phyloP scores from a whole-genome alignment of 2,113 vertebrate species.

The Ceuthmochares aereus region DNA sequence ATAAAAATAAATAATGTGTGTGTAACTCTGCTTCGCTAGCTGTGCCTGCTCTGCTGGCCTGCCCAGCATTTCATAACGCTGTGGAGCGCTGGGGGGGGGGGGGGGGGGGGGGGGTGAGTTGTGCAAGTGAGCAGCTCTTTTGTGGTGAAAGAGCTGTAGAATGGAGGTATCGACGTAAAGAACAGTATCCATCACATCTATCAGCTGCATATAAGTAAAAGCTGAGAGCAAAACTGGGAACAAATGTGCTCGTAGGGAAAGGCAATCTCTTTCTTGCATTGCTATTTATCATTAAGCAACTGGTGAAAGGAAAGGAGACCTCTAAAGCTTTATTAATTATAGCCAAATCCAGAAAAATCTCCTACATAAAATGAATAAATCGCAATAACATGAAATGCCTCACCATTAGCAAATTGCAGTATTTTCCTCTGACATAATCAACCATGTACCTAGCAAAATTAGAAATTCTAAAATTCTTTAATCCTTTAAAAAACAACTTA shows the following conservation, averaged over 20 bases:
- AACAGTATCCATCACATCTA: not conserved
- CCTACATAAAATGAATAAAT: constrained; percentile 2
- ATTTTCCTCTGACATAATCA: not conserved
- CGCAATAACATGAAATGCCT: not conserved
- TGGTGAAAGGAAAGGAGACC: not conserved
- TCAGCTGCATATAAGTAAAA: not conserved
- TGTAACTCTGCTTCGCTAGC: not conserved
- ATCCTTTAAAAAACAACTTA: not conserved
- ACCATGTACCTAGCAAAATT: not conserved
- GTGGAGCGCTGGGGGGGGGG: accelerated
- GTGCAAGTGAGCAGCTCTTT: not conserved
- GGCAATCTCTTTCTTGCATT: not conserved
- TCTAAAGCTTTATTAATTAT: constrained; percentile 48
- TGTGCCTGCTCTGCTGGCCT: not conserved
- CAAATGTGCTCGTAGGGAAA: not conserved
- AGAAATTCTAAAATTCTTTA: not conserved
- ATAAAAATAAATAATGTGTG: not conserved
- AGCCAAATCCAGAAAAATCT: constrained; percentile 43
- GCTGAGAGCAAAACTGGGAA: not conserved
- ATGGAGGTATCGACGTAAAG: not conserved
- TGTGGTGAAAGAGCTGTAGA: not conserved
- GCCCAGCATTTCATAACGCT: not conserved
- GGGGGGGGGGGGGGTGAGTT: accelerated
- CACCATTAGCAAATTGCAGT: constrained; percentile 1
- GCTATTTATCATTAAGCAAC: not conserved